A percentile compares a stretch with the other conserved stretches of the same genome.
Conservation (phyloP, 2,797 vertebrate species). For the Crocidura indochinensis region DNA sequence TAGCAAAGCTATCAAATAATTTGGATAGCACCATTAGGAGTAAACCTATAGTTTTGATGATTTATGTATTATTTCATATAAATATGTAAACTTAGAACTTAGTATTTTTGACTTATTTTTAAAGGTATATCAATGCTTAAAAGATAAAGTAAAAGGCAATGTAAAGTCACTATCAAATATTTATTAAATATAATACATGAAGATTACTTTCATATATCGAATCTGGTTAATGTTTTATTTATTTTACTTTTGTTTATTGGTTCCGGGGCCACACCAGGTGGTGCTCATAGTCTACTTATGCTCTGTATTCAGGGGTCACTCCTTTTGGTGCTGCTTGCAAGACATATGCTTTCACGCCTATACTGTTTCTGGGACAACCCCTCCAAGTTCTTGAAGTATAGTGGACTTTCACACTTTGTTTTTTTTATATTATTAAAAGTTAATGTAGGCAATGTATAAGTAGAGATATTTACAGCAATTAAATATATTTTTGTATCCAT, state of each 20-base stretch:
- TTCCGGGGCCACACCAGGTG: no score
- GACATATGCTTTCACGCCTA: no score
- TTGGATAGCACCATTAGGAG: slow-evolving; percentile 38
- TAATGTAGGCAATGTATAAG: not conserved
- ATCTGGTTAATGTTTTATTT: slow-evolving; percentile 11
- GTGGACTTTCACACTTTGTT: not conserved
- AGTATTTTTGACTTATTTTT: slow-evolving; percentile 37
- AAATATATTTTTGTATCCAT: slow-evolving; percentile 11
- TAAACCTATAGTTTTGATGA: slow-evolving; percentile 55
- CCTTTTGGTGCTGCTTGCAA: not conserved
- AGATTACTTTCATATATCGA: slow-evolving; percentile 29
- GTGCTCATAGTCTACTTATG: no score
- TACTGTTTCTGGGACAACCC: no score
- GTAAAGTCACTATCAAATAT: slow-evolving; percentile 24
- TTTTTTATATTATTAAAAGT: slow-evolving; percentile 16
- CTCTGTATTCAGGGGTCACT: not conserved
- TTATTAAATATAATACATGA: slow-evolving; percentile 32
- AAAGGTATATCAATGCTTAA: slow-evolving; percentile 49
- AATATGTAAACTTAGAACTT: slow-evolving; percentile 56
- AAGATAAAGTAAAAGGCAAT: slow-evolving; percentile 42
- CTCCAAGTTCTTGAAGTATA: not conserved
- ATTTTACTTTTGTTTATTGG: not conserved
- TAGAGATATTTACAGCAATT: slow-evolving; percentile 45
- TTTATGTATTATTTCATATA: slow-evolving; percentile 68
- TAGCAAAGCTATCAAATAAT: no score